Base-by-base conservation (phyloP, 1,140 invertebrate genomes). In the Venustaconcha ellipsiformis region DNA sequence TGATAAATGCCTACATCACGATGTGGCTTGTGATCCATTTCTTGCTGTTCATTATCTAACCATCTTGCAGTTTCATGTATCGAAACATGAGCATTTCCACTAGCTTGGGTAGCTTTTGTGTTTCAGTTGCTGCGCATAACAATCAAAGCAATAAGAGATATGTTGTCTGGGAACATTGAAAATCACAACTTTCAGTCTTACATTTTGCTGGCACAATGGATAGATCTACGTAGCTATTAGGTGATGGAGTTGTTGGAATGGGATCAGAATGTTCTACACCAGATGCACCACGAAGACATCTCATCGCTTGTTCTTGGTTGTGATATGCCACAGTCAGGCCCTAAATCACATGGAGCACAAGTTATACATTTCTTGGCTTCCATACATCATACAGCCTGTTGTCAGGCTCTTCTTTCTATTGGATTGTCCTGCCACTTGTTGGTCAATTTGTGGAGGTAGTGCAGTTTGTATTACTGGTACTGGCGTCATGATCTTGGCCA, bases 81-180 rank as follows among this genome's bases (percentile, higher is more conserved):
- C 8, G 71, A 68, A 67, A 37, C 63, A 14, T 59, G 66, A 55
- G 56, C 65, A 23, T 20, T 55, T 14, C 62, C 64, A 30, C 26
- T 30, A 30, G 26, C 26, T 26, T 37, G 15, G 56, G 65, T 37
- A 15, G 72, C 65, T 2, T 59, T 48, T 12, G 57, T 12, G 57
- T 66, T 65, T 48, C 37, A 57, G 55, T 48, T 55, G 37, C 37
- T 79, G 56, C 65, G 26, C 62, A 26, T 48, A 73, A 64, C 84
- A 86, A 14, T 79, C 78, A 75, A 85, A 82, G 68, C 86, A 88
- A 67, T 23, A 79, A 86, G 58, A 86, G 87, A 57, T 67, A 82
- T 30, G 84, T 88, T 26, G 83, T 67, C 15, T 62, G 72, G 0
- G 87, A 85, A 20, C 80, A 82, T 37, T 72, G 75, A 65, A 81